Percentiles rank a stretch among this genome's conserved stretches.
phyloP scores from a whole-genome alignment of 2,888 invertebrate species.

The Zygogramma bicolorata region DNA sequence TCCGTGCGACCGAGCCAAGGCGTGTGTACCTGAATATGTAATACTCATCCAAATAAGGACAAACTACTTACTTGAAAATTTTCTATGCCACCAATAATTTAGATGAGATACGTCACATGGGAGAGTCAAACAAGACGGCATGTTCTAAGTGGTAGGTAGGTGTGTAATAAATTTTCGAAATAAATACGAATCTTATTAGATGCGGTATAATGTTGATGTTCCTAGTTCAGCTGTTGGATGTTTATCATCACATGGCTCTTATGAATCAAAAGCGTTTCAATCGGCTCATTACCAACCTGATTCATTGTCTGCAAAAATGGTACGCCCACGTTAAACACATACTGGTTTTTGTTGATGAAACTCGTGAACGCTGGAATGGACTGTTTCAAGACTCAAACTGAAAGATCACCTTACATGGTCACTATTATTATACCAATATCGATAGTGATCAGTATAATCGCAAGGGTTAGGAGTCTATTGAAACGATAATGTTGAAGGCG shows the following conservation, averaged over 20 bases:
- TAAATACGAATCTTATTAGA: background rate
- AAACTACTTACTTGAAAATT: conserved; percentile 10
- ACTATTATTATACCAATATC: no score
- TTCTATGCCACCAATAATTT: conserved; percentile 15
- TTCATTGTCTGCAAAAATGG: background rate
- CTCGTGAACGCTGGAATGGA: background rate
- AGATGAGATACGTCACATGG: conserved; percentile 9
- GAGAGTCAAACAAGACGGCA: conserved; percentile 12
- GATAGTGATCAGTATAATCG: no score
- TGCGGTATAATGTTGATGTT: background rate
- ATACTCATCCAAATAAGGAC: conserved; percentile 16
- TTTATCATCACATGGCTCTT: background rate
- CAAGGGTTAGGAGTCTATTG: no score
- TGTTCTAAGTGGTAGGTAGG: background rate
- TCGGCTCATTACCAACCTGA: background rate
- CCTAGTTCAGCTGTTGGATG: background rate
- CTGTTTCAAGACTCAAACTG: no score
- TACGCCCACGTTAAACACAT: background rate
- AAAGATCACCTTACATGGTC: no score
- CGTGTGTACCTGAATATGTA: conserved; percentile 20
- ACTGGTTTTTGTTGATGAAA: background rate
- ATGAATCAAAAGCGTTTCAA: background rate
- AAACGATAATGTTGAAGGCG: no score
- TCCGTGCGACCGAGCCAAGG: conserved; percentile 8
- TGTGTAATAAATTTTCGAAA: background rate